Base-by-base conservation (phyloP, 2,797 vertebrate species). In the Eulemur rubriventer region DNA sequence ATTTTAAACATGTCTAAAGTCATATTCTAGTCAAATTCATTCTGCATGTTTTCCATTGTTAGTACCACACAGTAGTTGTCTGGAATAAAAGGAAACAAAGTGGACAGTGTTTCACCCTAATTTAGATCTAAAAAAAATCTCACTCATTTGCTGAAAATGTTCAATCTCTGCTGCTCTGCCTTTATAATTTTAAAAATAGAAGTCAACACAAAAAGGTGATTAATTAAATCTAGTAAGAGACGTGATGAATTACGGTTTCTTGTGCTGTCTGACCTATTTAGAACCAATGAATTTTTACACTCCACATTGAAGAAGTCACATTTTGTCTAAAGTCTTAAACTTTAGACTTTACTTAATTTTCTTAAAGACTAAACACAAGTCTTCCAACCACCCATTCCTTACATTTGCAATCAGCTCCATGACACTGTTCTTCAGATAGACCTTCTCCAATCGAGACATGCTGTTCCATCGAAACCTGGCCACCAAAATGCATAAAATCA, bases 381-480 rank as follows among this genome's bases (percentile, higher is more conserved):
- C 67, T 78, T 86, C 8, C 55, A 92, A 20, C 2, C 11, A 96
- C 70, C 41, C 81, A 73, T 63, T 95, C 98, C 99, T 99, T 98
- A 99, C 99, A 55, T 97, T 99, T 95, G 99, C 99, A 93, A 99
- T 98, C 57, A 99, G 99, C 70, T 98, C 99, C 99, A 99, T 99
- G 76, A 99, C 99, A 75, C 99, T 99, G 97, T 99, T 99, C 98
- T 99, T 99, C 90, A 99, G 89, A 80, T 99, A 99, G 72, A 99
- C 98, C 97, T 99, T 99, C 94, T 99, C 99, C 95, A 99, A 96
- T 6, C 99, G 99, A 91, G 98, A 98, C 99, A 99, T 99, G 97
- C 98, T 98, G 97, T 99, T 99, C 99, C 99, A 99, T 63, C 99
- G 98, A 97, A 99, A 99, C 97, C 99, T 99, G 97, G n/a, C 78